phyloP scores from a whole-genome alignment of 1,140 invertebrate genomes.

The Chironomus striatipennis region DNA sequence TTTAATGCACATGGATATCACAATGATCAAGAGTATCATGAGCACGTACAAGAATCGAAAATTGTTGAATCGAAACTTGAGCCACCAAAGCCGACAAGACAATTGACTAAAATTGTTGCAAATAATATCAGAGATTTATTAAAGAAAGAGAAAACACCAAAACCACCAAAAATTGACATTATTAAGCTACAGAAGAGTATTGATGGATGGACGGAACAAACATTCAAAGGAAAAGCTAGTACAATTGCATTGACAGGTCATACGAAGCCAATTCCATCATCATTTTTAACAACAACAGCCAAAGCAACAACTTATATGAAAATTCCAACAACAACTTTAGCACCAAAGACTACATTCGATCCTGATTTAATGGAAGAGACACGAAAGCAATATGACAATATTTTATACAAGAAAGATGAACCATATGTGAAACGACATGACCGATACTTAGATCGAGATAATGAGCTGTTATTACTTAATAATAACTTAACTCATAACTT shows the following conservation, averaged over 20 bases:
- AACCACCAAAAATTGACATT: slow-evolving; percentile 55
- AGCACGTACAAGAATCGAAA: slow-evolving; percentile 39
- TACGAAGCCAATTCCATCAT: slow-evolving; percentile 65
- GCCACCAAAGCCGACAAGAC: slow-evolving; percentile 31
- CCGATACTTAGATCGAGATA: slow-evolving; percentile 12
- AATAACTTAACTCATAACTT: slow-evolving; percentile 26
- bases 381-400: slow-evolving; percentile 27
- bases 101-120: slow-evolving; percentile 38
- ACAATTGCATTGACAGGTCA: slow-evolving; percentile 47
- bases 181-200: slow-evolving; percentile 69
- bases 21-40: slow-evolving; percentile 36
- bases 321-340: slow-evolving; percentile 24
- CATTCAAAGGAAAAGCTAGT: slow-evolving; percentile 50
- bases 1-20: slow-evolving; percentile 34
- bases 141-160: slow-evolving; percentile 33
- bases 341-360: slow-evolving; percentile 25
- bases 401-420: slow-evolving; percentile 27
- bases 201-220: slow-evolving; percentile 74
- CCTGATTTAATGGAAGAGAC: slow-evolving; percentile 24
- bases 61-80: slow-evolving; percentile 37
- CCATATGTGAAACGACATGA: slow-evolving; percentile 26
- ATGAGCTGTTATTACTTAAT: slow-evolving; percentile 26
- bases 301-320: slow-evolving; percentile 35
- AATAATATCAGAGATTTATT: slow-evolving; percentile 36
- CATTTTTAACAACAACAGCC: slow-evolving; percentile 59